Base-by-base conservation (phyloP, 2,113 vertebrate species). In the Coregonus clupeaformis region DNA sequence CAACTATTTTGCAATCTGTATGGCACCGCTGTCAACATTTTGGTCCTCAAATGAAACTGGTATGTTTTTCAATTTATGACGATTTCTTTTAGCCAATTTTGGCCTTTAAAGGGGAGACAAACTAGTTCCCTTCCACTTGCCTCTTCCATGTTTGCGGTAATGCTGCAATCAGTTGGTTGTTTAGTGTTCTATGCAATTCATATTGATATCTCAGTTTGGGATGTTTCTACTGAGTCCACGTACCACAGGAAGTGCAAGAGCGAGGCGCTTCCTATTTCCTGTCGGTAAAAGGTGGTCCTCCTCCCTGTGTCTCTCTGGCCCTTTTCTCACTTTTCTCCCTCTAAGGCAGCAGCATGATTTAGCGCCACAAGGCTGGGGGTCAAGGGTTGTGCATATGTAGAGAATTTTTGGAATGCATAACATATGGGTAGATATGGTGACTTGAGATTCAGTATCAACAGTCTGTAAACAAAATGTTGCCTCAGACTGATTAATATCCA, bases 381-480 rank as follows among this genome's bases (percentile, higher is more conserved):
- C 74, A 86, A 67, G 62, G 78, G 75, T 78, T 82, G 55, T 13
- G 62, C 77, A 79, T 74, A 74, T 79, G 79, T 76, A 65, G 76
- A 78, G 81, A 84, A 81, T 87, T 84, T 30, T 13, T 67, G 77
- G 75, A 85, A 73, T 80, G 81, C 20, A 36, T 60, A 29, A n/a
- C 63, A 42, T 45, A 55, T 64, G 24, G 72, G 66, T 78, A 76
- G 68, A 57, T 75, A 57, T 59, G 72, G 68, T 13, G 16, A 18
- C 49, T 52, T 52, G 6, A 64, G 45, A 68, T 20, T 24, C 12
- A 16, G 16, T 64, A 67, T 67, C 60, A 18, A 18, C 18, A 29
- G 22, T n/a, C 0, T 52, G 12, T 42, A 11, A 42, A 65, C 2
- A 1, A 68, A 22, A 42, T n/a, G 30, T 22, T 27, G 6, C 14